Conservation (phyloP, 2,113 vertebrate genomes). For the Rhegmatorhina hoffmannsi region DNA sequence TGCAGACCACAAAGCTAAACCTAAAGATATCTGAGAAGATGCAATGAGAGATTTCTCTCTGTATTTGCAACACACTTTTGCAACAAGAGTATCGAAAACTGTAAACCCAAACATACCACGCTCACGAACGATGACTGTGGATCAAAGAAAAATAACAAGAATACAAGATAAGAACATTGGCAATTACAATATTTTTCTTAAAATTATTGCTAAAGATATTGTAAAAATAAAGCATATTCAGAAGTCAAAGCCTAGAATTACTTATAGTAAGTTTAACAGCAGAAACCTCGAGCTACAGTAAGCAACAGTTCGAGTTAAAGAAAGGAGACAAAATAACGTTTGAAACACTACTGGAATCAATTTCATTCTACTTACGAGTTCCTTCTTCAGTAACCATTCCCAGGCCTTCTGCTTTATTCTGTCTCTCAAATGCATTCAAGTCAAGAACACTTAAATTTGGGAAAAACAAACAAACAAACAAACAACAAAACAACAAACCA, state of each 20-base stretch:
- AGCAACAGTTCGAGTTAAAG: neutral
- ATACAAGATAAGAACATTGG: conserved; percentile 86
- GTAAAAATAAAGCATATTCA: neutral
- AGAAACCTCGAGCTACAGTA: neutral
- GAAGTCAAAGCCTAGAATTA: conserved; percentile 4
- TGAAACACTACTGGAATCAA: conserved; percentile 19
- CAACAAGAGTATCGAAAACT: conserved; percentile 60
- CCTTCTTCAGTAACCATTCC: conserved; percentile 99
- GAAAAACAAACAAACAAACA: neutral
- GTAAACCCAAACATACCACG: conserved; percentile 87
- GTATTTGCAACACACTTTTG: conserved; percentile 62
- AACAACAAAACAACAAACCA: neutral
- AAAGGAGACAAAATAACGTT: conserved; percentile 13
- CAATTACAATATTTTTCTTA: conserved; percentile 61
- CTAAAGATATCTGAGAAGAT: conserved; percentile 43
- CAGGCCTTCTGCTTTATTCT: conserved; percentile 98
- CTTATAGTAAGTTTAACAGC: neutral
- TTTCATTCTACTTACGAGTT: conserved; percentile 87
- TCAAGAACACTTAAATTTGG: conserved; percentile 88
- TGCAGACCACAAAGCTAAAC: conserved; percentile 67
- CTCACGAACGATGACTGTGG: conserved; percentile 98
- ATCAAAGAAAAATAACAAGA: conserved; percentile 75
- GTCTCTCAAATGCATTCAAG: conserved; percentile 97
- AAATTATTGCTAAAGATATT: conserved; percentile 46
- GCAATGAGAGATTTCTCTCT: conserved; percentile 66